Conservation (phyloP, 2,797 vertebrate genomes). For the Phoebastria nigripes region DNA sequence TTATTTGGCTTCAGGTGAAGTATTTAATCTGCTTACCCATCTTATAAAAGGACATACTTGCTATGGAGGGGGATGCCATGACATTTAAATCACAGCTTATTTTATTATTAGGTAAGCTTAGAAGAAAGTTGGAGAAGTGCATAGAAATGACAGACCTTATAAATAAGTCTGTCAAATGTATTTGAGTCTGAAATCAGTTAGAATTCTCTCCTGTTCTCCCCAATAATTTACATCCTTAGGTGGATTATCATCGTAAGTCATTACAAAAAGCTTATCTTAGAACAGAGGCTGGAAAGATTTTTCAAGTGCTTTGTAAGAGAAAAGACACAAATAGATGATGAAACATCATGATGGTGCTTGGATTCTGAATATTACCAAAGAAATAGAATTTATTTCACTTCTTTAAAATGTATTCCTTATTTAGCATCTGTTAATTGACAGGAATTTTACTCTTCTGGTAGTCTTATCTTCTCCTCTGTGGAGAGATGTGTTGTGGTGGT, state of each 20-base stretch:
- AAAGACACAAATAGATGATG: not conserved
- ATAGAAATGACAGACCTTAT: not conserved
- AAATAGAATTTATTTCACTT: not conserved
- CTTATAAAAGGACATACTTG: not conserved
- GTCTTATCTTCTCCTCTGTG: not conserved
- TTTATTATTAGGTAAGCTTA: not conserved
- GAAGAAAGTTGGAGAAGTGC: not conserved
- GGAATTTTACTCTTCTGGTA: not conserved
- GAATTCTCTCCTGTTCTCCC: not conserved
- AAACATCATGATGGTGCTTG: not conserved
- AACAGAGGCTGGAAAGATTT: not conserved
- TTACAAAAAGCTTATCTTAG: not conserved
- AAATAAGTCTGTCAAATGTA: not conserved
- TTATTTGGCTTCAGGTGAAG: not conserved
- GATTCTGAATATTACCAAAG: not conserved
- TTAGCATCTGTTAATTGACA: not conserved
- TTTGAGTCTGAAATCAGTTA: not conserved
- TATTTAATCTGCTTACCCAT: slow-evolving; percentile 9
- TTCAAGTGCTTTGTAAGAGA: not conserved
- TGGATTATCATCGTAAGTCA: not conserved
- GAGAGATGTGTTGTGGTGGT: not conserved
- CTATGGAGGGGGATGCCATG: not conserved
- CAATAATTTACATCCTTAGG: not conserved
- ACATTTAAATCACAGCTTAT: not conserved
- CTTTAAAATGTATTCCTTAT: not conserved